Percentiles rank a stretch among this genome's conserved stretches.
Conservation (phyloP, 2,797 vertebrate genomes). For the Sebastes goodei region DNA sequence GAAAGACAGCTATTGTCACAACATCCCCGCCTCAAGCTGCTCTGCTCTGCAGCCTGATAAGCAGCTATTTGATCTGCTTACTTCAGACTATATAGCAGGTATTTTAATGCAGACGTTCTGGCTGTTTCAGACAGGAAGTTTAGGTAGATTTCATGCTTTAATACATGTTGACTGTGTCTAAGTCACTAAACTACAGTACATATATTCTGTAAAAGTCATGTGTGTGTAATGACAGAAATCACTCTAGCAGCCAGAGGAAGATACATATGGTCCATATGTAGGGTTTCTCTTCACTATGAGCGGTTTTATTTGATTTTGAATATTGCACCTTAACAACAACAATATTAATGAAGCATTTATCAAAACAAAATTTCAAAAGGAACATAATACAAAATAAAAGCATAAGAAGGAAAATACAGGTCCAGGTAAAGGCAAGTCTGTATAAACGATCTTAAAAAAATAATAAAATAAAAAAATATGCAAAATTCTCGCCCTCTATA, state of each 20-base stretch:
- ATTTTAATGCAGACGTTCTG: slow-evolving; percentile 12
- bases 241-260: background rate
- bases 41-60: slow-evolving; percentile 46
- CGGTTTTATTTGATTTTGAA: background rate
- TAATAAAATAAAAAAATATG: background rate
- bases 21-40: slow-evolving; percentile 49
- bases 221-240: background rate
- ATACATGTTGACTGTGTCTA: slow-evolving; percentile 6
- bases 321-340: background rate
- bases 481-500: background rate
- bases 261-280: background rate
- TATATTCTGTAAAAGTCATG: background rate
- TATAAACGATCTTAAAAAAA: too few species aligned
- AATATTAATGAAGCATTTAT: background rate
- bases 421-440: too few species aligned
- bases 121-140: background rate
- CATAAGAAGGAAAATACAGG: background rate
- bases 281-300: background rate
- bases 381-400: background rate
- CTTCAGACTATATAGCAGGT: slow-evolving; percentile 15
- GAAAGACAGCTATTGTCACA: slow-evolving; percentile 65
- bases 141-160: slow-evolving; percentile 9
- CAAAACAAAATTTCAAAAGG: background rate
- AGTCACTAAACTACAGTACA: background rate
- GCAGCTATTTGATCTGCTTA: slow-evolving; percentile 36